phyloP scores from a whole-genome alignment of 2,797 vertebrate genomes.

The Ciconia nigra region DNA sequence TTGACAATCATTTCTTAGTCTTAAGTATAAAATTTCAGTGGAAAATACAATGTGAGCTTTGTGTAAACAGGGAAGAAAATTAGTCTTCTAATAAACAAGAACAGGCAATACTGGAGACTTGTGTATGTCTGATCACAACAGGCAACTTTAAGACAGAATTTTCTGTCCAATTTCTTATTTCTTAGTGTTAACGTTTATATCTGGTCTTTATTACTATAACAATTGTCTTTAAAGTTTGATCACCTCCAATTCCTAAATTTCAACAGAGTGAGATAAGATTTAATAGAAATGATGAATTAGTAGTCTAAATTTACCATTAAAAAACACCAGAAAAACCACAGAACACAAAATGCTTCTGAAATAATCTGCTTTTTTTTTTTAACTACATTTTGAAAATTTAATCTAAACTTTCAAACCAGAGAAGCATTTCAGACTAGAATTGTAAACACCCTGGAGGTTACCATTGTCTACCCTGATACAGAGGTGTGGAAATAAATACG shows the following conservation, averaged over 20 bases:
- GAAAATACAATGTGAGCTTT: neutral
- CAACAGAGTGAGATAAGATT: neutral
- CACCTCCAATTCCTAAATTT: neutral
- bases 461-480: neutral
- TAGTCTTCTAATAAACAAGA: neutral
- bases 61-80: neutral
- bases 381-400: neutral
- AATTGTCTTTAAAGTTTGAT: neutral
- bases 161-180: neutral
- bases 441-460: neutral
- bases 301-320: neutral
- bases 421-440: neutral
- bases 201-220: neutral
- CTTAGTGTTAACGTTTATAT: neutral
- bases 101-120: neutral
- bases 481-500: neutral
- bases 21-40: neutral
- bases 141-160: neutral
- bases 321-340: neutral
- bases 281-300: neutral
- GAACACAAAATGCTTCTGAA: neutral
- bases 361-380: neutral
- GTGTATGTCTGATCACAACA: accelerated
- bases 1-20: neutral
- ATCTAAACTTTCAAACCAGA: neutral